These are phyloP conservation scores for Gymnocypris eckloni DNA, from an alignment of 2,797 vertebrate genomes.

Conservation along the genomic window DNA sequence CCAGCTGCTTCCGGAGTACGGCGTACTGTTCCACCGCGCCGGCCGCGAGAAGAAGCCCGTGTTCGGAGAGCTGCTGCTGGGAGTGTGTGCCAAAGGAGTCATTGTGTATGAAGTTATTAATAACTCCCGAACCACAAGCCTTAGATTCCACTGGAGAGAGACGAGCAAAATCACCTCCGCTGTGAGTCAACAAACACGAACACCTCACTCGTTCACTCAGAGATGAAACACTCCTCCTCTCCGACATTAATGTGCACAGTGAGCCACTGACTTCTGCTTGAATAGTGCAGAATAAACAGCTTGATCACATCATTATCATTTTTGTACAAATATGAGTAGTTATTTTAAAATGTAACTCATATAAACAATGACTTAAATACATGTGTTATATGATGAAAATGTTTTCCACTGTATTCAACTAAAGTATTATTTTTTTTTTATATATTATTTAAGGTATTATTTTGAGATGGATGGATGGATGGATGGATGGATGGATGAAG, in stretches of 20 bases:
- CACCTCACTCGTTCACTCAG: neutral
- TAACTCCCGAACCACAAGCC: slow-evolving; percentile 75
- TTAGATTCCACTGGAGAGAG: slow-evolving; percentile 87
- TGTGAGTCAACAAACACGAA: slow-evolving; percentile 73
- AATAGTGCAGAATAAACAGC: neutral
- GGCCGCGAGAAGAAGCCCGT: slow-evolving; percentile 82
- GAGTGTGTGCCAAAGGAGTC: slow-evolving; percentile 90
- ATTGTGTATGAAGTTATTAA: slow-evolving; percentile 85
- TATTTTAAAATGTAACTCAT: neutral
- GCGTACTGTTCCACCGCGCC: slow-evolving; percentile 82
- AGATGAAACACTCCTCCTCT: neutral
- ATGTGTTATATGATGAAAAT: too few relatives aligned
- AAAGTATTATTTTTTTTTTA: too few relatives aligned
- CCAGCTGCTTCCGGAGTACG: slow-evolving; percentile 88
- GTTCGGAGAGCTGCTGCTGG: slow-evolving; percentile 80
- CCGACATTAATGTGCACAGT: too few relatives aligned
- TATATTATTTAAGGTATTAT: too few relatives aligned
- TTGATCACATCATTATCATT: neutral
- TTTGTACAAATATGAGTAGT: too few relatives aligned
- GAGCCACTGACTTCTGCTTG: neutral
- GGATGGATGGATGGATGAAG: too few relatives aligned
- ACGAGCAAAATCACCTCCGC: slow-evolving; percentile 85
- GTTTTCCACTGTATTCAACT: too few relatives aligned
- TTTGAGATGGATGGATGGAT: too few relatives aligned
- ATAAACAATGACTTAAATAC: too few relatives aligned